Evolutionary conservation across 2,113 vertebrate genomes (phyloP).

Genomic region (Nesoenas mayeri): DNA sequence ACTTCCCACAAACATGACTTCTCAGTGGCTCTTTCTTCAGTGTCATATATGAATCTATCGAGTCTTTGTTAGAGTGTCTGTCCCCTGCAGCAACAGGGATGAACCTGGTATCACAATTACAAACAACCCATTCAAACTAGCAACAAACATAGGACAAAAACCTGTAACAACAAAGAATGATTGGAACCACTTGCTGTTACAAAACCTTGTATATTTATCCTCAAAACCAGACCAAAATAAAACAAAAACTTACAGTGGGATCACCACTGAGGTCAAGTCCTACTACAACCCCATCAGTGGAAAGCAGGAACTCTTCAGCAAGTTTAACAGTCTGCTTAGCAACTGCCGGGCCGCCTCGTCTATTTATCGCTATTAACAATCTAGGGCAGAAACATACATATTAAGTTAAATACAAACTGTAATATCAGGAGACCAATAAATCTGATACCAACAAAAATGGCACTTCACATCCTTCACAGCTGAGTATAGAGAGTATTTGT

Average conservation of each 20-base stretch:
- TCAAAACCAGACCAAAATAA: neutral
- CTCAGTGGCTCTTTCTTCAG: neutral
- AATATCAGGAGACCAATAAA: neutral
- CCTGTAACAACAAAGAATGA: neutral
- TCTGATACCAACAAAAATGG: neutral
- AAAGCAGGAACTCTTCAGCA: slow-evolving; percentile 90
- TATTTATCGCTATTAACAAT: slow-evolving; percentile 91
- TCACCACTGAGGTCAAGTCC: slow-evolving; percentile 95
- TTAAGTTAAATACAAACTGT: neutral
- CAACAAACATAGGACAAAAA: neutral
- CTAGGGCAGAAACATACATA: slow-evolving; percentile 63
- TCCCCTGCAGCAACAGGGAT: neutral
- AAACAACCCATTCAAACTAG: neutral
- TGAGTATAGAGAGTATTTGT: neutral
- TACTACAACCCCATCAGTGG: slow-evolving; percentile 83
- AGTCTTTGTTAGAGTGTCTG: neutral
- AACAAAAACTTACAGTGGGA: slow-evolving; percentile 80
- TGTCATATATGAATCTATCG: neutral
- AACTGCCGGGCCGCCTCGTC: slow-evolving; percentile 84
- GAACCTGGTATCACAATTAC: neutral
- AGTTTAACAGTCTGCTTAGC: slow-evolving; percentile 94
- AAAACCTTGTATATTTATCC: neutral
- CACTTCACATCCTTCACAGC: neutral
- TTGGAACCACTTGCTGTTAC: neutral
- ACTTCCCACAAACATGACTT: neutral